Percentiles rank a stretch among this genome's conserved stretches.
Conservation (phyloP, 2,797 vertebrate genomes). For the Phrynocephalus forsythii region DNA sequence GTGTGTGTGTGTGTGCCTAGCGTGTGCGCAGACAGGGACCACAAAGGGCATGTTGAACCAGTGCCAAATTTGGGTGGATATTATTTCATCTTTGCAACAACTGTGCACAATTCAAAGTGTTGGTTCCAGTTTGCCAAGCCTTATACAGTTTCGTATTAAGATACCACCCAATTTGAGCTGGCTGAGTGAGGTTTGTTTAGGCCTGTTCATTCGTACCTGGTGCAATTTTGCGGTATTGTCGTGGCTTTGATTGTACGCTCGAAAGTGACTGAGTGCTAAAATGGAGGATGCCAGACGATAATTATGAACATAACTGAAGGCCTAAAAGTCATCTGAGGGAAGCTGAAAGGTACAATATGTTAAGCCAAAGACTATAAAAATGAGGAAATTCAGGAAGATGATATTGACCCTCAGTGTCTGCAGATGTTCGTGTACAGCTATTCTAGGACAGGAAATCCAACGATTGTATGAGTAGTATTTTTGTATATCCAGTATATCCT, state of each 20-base stretch:
- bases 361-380: background rate
- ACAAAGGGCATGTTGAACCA: background rate
- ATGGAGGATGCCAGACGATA: background rate
- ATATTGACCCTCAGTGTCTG: background rate
- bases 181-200: background rate
- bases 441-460: background rate
- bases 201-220: background rate
- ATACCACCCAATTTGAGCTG: background rate
- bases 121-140: background rate
- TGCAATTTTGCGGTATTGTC: background rate
- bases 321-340: slow-evolving; percentile 25
- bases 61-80: background rate
- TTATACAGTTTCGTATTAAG: background rate
- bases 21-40: no score
- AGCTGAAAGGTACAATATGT: background rate
- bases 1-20: no score
- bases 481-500: slow-evolving; percentile 8
- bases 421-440: background rate
- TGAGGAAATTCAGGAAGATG: background rate
- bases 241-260: background rate
- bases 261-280: background rate
- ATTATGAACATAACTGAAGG: background rate
- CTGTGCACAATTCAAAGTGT: background rate
- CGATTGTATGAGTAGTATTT: background rate
- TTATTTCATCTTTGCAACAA: background rate